Base-by-base conservation (phyloP, 2,888 invertebrate species). In the Tachina fera region DNA sequence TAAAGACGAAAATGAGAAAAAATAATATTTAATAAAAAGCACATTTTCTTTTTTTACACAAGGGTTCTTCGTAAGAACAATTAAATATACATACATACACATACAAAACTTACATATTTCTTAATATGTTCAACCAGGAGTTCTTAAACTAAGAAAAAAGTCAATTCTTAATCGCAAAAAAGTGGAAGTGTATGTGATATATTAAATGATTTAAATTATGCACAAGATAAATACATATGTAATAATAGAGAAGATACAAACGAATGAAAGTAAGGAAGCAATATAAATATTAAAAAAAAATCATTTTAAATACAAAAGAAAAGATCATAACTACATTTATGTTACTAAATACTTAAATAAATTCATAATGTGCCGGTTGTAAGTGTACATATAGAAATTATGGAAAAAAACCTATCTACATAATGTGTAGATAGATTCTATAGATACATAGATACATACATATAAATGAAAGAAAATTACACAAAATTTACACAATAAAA, bases 361-460 rank as follows among this genome's bases (percentile, higher is more conserved):
- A 72, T 74, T 39, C 41, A 49, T 67, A 74, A 43, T 51, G 11
- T 43, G 68, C 56, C 81, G 74, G 81, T 67, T 67, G n/a, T 31
- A 72, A 53, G 16, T 22, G 13, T 41, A 39, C 6, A 22, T 61
- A 39, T 3, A 11, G 19, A n/a, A 14, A 19, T 53, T 6, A 13
- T 3, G 13, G 19, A 3, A 19, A 68, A 9, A 13, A 53, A 5
- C 45, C 10, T n/a, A 61, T 53, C 8, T 43, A 61, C 19, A 47
- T 60, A 14, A 53, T 19, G 9, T 53, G 11, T 19, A 56, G 31
- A 31, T 6, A 31, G 31, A 31, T 31, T 19, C 11, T 22, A 56
- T 19, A 53, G 22, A 56, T 43, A 56, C 13, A 41, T 43, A 71
- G 9, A 39, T 58, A 43, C 45, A 43, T 43, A 61, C 10, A n/a